Evolutionary conservation across 2,797 vertebrate species (phyloP).

Genomic region (Threskiornis aethiopicus): DNA sequence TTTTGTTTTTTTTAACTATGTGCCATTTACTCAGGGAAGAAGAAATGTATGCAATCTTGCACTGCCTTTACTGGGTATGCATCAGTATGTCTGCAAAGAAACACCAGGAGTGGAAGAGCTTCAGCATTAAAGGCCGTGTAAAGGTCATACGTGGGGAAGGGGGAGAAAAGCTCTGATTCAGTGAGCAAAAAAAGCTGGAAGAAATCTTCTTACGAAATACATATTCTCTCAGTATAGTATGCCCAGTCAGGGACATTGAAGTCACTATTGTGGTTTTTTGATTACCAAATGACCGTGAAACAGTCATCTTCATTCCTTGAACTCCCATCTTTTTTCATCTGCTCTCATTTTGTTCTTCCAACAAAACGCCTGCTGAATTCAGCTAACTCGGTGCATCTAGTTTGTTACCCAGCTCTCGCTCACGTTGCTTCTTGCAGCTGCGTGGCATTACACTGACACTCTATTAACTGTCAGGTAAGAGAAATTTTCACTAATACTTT

Average conservation of each 20-base stretch:
- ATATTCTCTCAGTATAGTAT: neutral
- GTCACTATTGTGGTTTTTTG: neutral
- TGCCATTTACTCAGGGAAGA: conserved; percentile 53
- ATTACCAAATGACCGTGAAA: neutral
- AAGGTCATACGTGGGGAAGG: neutral
- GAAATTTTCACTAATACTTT: neutral
- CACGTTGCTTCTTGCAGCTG: neutral
- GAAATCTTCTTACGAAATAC: neutral
- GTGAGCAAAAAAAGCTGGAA: neutral
- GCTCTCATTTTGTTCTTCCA: conserved; percentile 2
- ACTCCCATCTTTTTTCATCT: neutral
- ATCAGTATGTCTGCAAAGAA: neutral
- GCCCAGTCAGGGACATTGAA: neutral
- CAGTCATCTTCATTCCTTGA: neutral
- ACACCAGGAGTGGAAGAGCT: neutral
- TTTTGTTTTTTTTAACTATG: neutral
- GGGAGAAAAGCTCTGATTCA: neutral
- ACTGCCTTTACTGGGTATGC: neutral
- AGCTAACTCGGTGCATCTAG: neutral
- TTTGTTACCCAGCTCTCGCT: neutral
- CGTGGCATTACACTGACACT: neutral
- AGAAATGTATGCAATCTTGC: neutral
- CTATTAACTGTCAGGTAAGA: conserved; percentile 18
- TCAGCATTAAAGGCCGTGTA: neutral
- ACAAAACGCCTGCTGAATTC: neutral